A percentile compares a stretch with the other conserved stretches of the same genome.
Evolutionary conservation across 2,113 vertebrate genomes (phyloP).

Genomic region (Talpa occidentalis): DNA sequence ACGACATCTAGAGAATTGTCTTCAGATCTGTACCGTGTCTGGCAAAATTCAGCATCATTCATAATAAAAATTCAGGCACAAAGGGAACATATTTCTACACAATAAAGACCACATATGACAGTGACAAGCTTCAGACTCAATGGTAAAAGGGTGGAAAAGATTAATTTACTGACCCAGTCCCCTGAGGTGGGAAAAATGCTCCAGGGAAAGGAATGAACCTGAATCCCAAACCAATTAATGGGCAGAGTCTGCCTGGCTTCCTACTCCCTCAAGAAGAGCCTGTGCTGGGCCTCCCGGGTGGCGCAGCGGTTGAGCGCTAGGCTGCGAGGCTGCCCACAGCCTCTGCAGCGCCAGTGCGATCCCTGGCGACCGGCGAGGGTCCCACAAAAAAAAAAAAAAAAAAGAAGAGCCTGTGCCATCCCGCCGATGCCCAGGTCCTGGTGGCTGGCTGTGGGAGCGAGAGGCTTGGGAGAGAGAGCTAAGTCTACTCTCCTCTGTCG

Average conservation of each 20-base stretch:
- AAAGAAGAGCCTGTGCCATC: neutral
- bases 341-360: too few species aligned
- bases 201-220: neutral
- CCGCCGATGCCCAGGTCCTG: neutral
- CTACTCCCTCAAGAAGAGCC: neutral
- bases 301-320: too few species aligned
- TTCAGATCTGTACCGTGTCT: neutral
- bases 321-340: too few species aligned
- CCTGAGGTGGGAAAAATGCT: neutral
- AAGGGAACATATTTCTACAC: neutral
- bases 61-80: neutral
- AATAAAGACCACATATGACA: neutral
- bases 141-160: neutral
- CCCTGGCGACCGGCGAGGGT: too few species aligned
- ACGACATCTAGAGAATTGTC: neutral
- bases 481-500: neutral
- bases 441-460: neutral
- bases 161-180: constrained; percentile 23
- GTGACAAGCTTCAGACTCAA: neutral
- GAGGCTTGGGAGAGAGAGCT: too few species aligned
- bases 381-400: too few species aligned
- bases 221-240: neutral
- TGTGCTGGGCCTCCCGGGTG: too few species aligned
- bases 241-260: neutral
- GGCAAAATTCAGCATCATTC: neutral